Evolutionary conservation across 2,888 invertebrate species (phyloP).

Genomic region (Empis livida): DNA sequence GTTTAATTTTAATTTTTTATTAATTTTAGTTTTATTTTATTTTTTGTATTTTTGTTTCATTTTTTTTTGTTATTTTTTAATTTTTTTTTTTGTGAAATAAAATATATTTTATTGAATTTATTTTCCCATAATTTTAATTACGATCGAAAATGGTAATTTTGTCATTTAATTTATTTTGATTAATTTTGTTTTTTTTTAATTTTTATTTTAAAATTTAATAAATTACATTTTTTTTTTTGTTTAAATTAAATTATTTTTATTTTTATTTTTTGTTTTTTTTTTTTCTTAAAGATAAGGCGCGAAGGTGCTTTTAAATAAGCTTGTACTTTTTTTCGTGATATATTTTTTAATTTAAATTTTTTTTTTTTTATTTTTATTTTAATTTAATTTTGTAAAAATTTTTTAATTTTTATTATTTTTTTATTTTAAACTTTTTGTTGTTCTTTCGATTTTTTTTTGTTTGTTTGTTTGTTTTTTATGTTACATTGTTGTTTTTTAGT

Average conservation of each 20-base stretch:
- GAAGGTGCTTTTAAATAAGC: conserved; percentile 59
- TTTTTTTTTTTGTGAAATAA: conserved; percentile 12
- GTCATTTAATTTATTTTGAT: too few species aligned
- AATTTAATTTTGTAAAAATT: conserved; percentile 19
- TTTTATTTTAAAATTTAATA: conserved; percentile 18
- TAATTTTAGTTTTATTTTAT: conserved; percentile 7
- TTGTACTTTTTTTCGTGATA: conserved; percentile 57
- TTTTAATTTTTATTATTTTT: conserved; percentile 27
- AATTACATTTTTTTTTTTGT: conserved; percentile 17
- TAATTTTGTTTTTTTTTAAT: conserved; percentile 10
- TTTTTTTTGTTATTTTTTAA: conserved; percentile 4
- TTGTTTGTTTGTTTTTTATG: conserved; percentile 14
- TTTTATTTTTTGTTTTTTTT: not conserved
- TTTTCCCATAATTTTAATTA: conserved; percentile 21
- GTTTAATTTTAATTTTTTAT: conserved; percentile 18
- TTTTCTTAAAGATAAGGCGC: conserved; percentile 53
- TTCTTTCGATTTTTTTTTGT: too few species aligned
- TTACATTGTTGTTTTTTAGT: conserved; percentile 11
- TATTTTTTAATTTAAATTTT: conserved; percentile 31
- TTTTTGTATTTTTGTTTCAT: not conserved
- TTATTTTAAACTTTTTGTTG: conserved; percentile 13
- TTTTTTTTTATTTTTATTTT: conserved; percentile 15
- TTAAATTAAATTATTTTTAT: conserved; percentile 12
- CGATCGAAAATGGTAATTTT: too few species aligned
- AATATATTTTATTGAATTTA: conserved; percentile 11